These are phyloP conservation scores for Acrocephalus kingi DNA, from an alignment of 2,113 vertebrate genomes.

Conservation along the genomic window DNA sequence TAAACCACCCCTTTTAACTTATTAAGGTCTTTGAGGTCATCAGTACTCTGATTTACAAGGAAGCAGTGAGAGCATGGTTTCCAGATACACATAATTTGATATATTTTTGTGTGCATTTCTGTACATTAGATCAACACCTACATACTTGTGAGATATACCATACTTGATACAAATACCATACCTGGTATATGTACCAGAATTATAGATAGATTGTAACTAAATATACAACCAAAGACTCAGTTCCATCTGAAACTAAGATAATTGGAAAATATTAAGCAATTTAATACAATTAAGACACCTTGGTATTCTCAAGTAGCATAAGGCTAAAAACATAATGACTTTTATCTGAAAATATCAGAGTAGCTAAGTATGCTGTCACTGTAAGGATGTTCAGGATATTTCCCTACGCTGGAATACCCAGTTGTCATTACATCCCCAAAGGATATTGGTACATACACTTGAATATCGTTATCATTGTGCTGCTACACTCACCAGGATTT, in stretches of 20 bases:
- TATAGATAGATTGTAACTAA: neutral
- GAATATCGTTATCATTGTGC: neutral
- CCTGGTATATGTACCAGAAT: neutral
- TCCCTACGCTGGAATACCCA: neutral
- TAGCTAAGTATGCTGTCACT: neutral
- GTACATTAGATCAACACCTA: neutral
- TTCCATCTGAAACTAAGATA: neutral
- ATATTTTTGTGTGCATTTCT: neutral
- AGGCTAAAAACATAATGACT: neutral
- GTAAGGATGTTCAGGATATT: neutral
- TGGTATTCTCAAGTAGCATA: neutral
- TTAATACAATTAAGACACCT: neutral
- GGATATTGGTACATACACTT: neutral
- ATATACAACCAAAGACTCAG: neutral
- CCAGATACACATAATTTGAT: neutral
- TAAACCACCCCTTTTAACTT: neutral
- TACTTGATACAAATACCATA: neutral
- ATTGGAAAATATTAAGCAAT: neutral
- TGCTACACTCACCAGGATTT: neutral
- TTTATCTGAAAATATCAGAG: neutral
- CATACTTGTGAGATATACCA: neutral
- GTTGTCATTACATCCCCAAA: neutral
- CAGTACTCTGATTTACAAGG: neutral
- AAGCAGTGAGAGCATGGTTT: neutral
- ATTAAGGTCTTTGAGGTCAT: neutral